Evolutionary conservation across 2,888 invertebrate species (phyloP), one percentile per base, ranked within the genome.

Genomic region (Callimorpha dominula): DNA sequence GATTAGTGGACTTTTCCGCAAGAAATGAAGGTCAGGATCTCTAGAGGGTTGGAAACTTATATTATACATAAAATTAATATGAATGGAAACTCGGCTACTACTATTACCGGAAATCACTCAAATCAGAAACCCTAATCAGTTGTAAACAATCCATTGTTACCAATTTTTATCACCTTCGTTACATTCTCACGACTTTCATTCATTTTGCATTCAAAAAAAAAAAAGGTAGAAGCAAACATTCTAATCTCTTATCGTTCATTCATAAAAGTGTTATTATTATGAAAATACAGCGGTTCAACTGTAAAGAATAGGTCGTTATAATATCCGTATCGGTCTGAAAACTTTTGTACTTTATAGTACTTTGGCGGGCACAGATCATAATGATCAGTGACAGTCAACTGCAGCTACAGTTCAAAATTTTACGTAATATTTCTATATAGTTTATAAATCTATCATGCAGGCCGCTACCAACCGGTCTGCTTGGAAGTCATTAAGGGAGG

Each of bases 81-180:
- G 46, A 43, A 60, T 60, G 46, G 57, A 57, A 17, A 60, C 14
- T 43, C 1, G 14, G 17, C 1, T 20, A 9, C n/a, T 46, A 15
- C 5, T 67, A 63, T 62, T 17, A 43, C 66, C 20, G 71, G 71
- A 67, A 67, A 71, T 71, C 66, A 20, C 31, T 17, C 11, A 8
- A 66, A 70, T 62, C 66, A 70, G 64, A 70, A 62, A 65, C 31
- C n/a, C n/a, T 20, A 43, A 50, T 64, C 17, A 31, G 1, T 17
- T 15, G 31, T 20, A 73, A 73, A 73, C 70, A 70, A n/a, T 57
- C 52, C 62, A 66, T 69, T 70, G 66, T 69, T 69, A 62, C 46
- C 31, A 52, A 54, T 40, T 64, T 72, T 72, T 64, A 68, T 54
- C 52, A 40, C 66, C 52, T 67, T 42, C 42, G 40, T 67, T n/a